Base-by-base conservation (phyloP, 2,113 vertebrate species). In the Junco hyemalis region DNA sequence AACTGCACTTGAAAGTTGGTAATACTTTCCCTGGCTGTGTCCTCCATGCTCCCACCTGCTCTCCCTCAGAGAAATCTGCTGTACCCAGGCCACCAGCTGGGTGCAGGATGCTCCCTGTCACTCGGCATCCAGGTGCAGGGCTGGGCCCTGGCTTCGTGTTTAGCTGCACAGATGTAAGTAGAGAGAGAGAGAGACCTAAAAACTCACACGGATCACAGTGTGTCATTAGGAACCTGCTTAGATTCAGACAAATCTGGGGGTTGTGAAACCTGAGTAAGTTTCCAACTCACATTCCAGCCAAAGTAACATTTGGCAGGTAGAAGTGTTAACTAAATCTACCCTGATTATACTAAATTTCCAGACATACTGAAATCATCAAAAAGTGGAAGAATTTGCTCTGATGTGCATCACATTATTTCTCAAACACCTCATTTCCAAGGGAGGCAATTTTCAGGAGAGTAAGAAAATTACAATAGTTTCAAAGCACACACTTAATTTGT, bases 381-480 rank as follows among this genome's bases (percentile, higher is more conserved):
- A 88, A 86, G 40, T 17, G 57, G 26, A 81, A 84, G 31, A 76
- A 87, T 85, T 71, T 92, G 22, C 23, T 85, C 31, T 68, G 48
- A 42, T 72, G 8, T 79, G 6, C 35, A 68, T 47, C 59, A 51
- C 0, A 4, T 79, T 59, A 76, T 90, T 91, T 47, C 25, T 87
- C 51, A 40, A 74, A 79, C 24, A 71, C 6, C 8, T 7, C 5
- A 61, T 66, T 92, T 86, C 51, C 29, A 81, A 74, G 21, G 6
- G 12, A 12, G 11, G 1, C 2, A 56, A 5, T 63, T 94, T 88
- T 48, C 28, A 72, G 54, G 42, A 64, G 35, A 85, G 36, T 69
- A 36, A 91, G 61, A 76, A 90, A 72, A 82, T 65, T 70, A 45
- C 20, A 23, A 29, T 42, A 12, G 20, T 76, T 92, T 88, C 71